These are phyloP conservation scores for Dinothrombium tinctorium DNA, from an alignment of 1,140 invertebrate species.

Conservation along the genomic window DNA sequence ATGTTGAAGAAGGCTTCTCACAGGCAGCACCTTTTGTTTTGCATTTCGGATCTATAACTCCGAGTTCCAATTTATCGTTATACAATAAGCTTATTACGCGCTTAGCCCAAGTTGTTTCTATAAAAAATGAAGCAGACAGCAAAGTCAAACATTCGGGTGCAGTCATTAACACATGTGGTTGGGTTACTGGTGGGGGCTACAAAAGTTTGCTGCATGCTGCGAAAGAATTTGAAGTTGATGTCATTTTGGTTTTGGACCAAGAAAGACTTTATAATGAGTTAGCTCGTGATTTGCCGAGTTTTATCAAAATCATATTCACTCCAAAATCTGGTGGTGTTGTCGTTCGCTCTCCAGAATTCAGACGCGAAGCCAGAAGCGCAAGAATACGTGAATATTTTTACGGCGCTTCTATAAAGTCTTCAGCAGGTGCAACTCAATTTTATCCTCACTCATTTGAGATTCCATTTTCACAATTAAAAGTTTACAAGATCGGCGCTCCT, in stretches of 20 bases:
- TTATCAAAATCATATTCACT: constrained; percentile 73
- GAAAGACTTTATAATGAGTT: constrained; percentile 86
- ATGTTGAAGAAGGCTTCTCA: constrained; percentile 75
- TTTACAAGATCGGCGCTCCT: constrained; percentile 63
- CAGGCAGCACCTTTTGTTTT: constrained; percentile 74
- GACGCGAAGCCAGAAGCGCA: constrained; percentile 48
- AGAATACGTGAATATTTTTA: constrained; percentile 87
- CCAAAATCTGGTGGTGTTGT: constrained; percentile 93
- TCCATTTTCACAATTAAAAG: constrained; percentile 56
- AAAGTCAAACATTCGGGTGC: constrained; percentile 36
- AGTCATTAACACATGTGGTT: constrained; percentile 93
- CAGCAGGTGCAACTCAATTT: constrained; percentile 50
- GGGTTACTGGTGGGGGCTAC: constrained; percentile 45
- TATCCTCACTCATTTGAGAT: constrained; percentile 82
- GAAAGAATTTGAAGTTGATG: constrained; percentile 78
- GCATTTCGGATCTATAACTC: constrained; percentile 70
- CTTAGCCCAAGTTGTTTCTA: constrained; percentile 55
- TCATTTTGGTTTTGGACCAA: constrained; percentile 87
- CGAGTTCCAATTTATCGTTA: constrained; percentile 40
- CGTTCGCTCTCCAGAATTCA: constrained; percentile 42
- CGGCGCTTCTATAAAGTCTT: constrained; percentile 34
- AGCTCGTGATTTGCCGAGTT: constrained; percentile 67
- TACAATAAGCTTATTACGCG: constrained; percentile 63
- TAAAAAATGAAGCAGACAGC: constrained; percentile 11
- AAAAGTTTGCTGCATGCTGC: constrained; percentile 41